phyloP scores from a whole-genome alignment of 2,113 vertebrate genomes.

The Brachypodius melanocephalos region DNA sequence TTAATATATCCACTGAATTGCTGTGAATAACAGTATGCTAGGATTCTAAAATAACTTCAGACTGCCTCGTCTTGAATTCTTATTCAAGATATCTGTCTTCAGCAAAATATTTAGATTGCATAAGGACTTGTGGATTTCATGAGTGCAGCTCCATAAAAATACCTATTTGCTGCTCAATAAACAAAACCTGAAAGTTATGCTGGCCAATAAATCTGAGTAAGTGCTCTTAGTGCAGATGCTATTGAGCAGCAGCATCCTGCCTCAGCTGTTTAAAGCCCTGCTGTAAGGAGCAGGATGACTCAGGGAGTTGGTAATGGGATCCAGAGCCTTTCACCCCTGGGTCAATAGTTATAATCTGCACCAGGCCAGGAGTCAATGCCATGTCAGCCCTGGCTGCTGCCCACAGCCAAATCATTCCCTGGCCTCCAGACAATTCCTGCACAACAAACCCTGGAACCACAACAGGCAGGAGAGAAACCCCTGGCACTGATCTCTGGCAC shows the following conservation, averaged over 20 bases:
- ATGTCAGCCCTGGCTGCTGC: neutral
- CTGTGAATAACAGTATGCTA: neutral
- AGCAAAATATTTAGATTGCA: neutral
- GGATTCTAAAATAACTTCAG: neutral
- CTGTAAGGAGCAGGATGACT: neutral
- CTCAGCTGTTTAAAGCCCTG: neutral
- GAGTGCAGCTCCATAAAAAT: neutral
- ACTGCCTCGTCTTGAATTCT: neutral
- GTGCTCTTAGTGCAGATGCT: neutral
- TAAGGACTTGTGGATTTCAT: neutral
- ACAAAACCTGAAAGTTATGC: neutral
- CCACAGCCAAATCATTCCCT: neutral
- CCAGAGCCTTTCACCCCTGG: constrained; percentile 8
- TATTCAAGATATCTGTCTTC: neutral
- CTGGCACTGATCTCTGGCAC: neutral
- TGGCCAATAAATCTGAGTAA: neutral
- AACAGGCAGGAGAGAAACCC: neutral
- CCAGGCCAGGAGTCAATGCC: constrained; percentile 16
- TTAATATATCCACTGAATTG: neutral
- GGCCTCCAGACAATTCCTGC: constrained; percentile 8
- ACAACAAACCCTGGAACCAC: neutral
- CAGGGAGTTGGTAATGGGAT: constrained; percentile 17
- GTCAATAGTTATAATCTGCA: constrained; percentile 19
- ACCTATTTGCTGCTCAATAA: neutral
- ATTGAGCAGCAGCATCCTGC: neutral